A percentile compares a stretch with the other conserved stretches of the same genome.
These are phyloP conservation scores for Notechis scutatus DNA, from an alignment of 2,113 vertebrate genomes.

Conservation along the genomic window DNA sequence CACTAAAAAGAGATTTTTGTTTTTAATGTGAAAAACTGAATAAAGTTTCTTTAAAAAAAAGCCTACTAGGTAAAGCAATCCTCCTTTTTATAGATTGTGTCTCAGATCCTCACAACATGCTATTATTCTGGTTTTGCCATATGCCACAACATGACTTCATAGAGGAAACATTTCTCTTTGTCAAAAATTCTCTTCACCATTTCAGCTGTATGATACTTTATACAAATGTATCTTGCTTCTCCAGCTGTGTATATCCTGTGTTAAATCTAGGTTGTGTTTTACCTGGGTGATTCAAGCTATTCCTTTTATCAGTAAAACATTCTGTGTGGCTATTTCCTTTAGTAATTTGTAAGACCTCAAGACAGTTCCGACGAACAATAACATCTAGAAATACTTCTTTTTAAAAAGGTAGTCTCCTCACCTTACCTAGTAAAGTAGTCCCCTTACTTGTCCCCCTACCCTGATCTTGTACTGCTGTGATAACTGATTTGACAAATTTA, in stretches of 20 bases:
- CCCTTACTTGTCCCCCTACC: neutral
- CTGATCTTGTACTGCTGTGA: constrained; percentile 17
- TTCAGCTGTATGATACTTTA: neutral
- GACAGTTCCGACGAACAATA: neutral
- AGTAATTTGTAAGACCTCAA: neutral
- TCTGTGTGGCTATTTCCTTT: neutral
- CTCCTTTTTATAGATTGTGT: neutral
- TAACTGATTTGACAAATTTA: constrained; percentile 41
- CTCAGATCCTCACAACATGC: neutral
- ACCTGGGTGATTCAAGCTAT: neutral
- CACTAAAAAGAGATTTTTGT: no score
- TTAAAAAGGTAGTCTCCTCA: neutral
- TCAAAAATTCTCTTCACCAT: neutral
- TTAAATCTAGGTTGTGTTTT: neutral
- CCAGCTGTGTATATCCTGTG: constrained; percentile 1
- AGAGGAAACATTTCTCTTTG: neutral
- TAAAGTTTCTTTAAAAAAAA: no score
- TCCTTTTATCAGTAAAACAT: neutral
- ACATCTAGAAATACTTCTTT: neutral
- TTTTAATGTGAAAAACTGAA: no score
- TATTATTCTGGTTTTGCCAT: neutral
- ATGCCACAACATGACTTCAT: neutral
- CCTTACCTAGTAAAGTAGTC: neutral
- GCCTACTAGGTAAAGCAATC: neutral
- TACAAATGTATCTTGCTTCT: neutral